Base-by-base conservation (phyloP, 2,888 invertebrate genomes). In the Drosophila picticornis region DNA sequence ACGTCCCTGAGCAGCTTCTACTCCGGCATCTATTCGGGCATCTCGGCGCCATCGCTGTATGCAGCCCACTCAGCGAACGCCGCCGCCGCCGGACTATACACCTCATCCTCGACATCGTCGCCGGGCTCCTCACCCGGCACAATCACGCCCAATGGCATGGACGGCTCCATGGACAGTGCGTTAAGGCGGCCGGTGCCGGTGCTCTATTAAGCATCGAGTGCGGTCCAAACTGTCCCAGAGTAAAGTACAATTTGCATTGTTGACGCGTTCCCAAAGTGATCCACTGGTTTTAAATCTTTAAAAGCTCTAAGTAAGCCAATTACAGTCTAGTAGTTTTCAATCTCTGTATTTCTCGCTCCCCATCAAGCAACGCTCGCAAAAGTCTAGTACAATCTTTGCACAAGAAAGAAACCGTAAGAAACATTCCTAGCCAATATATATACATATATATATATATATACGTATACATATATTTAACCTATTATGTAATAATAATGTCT, bases 51-150 rank as follows among this genome's bases (percentile, higher is more conserved):
- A 19, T 93, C 93, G 36, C 81, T 93, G 13, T 93, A 93, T 72
- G 93, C 93, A 11, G 93, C 93, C 31, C 93, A 93, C 66, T 93
- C 93, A 46, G 90, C 92, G 59, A 91, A 92, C 66, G 92, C 91
- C 40, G 91, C 91, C 31, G 91, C 91, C 72, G 92, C 92, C 69
- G 92, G 93, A n/a, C 91, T 93, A 50, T 93, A 93, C 80, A 93
- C 92, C 75, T 92, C 92, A 72, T 93, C 93, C 70, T 92, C 93
- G 40, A 91, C 92, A 69, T 93, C 93, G 16, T 93, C 93, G 29
- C 93, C 93, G 3, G 93, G 93, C 31, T 93, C 93, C 31, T 93
- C 93, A 60, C 93, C 93, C 7, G 93, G 93, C 58, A 92, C 92
- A 60, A 88, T 91, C 31, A 92, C 93, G 50, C 91, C 93, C 62